phyloP scores from a whole-genome alignment of 2,113 vertebrate species.

The Galbula dea region DNA sequence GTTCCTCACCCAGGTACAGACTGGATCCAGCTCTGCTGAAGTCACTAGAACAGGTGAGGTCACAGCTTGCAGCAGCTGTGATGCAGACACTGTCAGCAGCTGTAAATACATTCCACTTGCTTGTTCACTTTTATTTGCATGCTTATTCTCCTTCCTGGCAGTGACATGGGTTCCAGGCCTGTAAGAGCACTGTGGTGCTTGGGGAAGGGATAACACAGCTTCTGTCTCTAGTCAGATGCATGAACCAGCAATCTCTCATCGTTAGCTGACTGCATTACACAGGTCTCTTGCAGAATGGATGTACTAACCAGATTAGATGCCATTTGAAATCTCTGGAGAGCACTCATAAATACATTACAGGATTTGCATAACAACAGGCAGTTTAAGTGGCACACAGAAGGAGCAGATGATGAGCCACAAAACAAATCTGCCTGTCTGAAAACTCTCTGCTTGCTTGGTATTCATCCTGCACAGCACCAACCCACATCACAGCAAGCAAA shows the following conservation, averaged over 20 bases:
- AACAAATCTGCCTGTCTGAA: conserved; percentile 37
- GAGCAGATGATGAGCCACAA: conserved; percentile 16
- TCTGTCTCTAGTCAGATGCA: not conserved
- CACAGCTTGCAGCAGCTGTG: not conserved
- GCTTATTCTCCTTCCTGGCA: not conserved
- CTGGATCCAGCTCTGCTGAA: not conserved
- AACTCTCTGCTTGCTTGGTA: not conserved
- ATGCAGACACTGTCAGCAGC: not conserved
- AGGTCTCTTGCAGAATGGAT: not conserved
- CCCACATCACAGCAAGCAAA: not conserved
- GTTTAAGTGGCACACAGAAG: conserved; percentile 33
- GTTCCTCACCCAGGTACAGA: not conserved
- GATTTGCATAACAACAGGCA: conserved; percentile 61
- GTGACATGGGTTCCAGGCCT: not conserved
- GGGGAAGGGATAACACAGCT: not conserved
- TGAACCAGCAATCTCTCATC: not conserved
- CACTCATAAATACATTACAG: conserved; percentile 9
- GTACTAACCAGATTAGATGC: conserved; percentile 43
- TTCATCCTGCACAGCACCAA: not conserved
- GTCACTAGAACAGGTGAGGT: not conserved
- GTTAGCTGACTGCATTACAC: not conserved
- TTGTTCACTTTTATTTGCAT: not conserved
- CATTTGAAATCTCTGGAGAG: conserved; percentile 47
- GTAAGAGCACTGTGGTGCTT: not conserved
- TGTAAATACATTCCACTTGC: rapidly evolving